phyloP scores from a whole-genome alignment of 2,888 invertebrate species.

The Trissonchulus latispiculum region DNA sequence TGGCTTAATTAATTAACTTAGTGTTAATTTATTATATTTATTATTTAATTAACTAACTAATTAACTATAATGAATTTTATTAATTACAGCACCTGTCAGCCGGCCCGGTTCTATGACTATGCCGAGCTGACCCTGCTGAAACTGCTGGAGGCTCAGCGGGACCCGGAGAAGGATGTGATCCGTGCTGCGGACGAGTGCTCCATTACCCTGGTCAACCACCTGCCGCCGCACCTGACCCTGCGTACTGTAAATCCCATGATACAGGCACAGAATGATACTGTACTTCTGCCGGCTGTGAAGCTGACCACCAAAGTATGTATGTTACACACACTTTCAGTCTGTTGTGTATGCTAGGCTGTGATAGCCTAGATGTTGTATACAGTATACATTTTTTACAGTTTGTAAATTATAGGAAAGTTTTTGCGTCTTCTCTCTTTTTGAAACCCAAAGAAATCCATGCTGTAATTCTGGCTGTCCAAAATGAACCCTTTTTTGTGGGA shows the following conservation, averaged over 20 bases:
- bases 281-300: conserved; percentile 82
- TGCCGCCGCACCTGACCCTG: conserved; percentile 68
- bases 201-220: conserved; percentile 62
- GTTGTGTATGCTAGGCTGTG: too few relatives aligned
- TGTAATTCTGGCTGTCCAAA: too few relatives aligned
- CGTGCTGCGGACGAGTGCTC: conserved; percentile 76
- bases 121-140: conserved; percentile 79
- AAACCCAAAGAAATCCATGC: too few relatives aligned
- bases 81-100: conserved; percentile 44
- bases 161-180: conserved; percentile 57
- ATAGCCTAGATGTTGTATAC: too few relatives aligned
- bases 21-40: background rate
- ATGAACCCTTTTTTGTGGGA: too few relatives aligned
- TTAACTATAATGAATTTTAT: too few relatives aligned
- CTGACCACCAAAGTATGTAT: conserved; percentile 59
- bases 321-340: too few relatives aligned
- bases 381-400: too few relatives aligned
- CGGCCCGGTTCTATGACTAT: conserved; percentile 71
- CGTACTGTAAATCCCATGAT: conserved; percentile 71
- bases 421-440: too few relatives aligned
- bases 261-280: conserved; percentile 64
- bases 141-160: conserved; percentile 72
- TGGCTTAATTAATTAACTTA: background rate
- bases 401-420: too few relatives aligned
- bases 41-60: too few relatives aligned